These are phyloP conservation scores for Beaufortia kweichowensis DNA, from an alignment of 2,113 vertebrate genomes.

Conservation along the genomic window DNA sequence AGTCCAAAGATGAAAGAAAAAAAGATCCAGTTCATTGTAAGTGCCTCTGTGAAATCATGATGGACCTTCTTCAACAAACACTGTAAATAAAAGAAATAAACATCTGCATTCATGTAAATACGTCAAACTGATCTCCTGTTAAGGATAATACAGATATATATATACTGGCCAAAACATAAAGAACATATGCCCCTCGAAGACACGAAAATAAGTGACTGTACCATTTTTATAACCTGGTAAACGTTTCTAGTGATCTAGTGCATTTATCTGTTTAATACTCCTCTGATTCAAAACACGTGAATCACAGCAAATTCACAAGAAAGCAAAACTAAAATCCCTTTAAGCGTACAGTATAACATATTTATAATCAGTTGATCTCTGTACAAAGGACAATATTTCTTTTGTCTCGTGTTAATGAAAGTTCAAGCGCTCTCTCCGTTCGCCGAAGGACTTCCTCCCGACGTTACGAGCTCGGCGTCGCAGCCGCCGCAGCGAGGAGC, in stretches of 20 bases:
- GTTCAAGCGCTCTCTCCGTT: slow-evolving; percentile 81
- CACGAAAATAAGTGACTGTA: too few species aligned
- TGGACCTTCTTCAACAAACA: slow-evolving; percentile 63
- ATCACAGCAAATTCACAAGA: slow-evolving; percentile 88
- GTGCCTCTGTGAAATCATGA: slow-evolving; percentile 59
- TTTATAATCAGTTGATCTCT: slow-evolving; percentile 78
- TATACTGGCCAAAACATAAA: too few species aligned
- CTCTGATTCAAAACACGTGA: slow-evolving; percentile 66
- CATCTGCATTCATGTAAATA: not conserved
- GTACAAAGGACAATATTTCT: slow-evolving; percentile 78
- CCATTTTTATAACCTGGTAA: too few species aligned
- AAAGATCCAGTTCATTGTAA: slow-evolving; percentile 77
- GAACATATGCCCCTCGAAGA: too few species aligned
- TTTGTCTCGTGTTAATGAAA: slow-evolving; percentile 71
- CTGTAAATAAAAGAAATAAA: not conserved
- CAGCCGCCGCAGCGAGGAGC: slow-evolving; percentile 72
- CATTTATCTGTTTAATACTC: too few species aligned
- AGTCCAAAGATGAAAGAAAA: too few species aligned
- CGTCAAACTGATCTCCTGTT: not conserved
- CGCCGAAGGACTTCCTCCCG: slow-evolving; percentile 74
- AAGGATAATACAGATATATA: too few species aligned
- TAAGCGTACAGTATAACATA: slow-evolving; percentile 84
- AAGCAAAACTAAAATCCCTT: slow-evolving; percentile 89
- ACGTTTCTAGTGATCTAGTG: not conserved
- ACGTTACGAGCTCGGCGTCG: slow-evolving; percentile 71